These are phyloP conservation scores for Parnassius orleans DNA, from an alignment of 2,888 invertebrate genomes.

Conservation along the genomic window DNA sequence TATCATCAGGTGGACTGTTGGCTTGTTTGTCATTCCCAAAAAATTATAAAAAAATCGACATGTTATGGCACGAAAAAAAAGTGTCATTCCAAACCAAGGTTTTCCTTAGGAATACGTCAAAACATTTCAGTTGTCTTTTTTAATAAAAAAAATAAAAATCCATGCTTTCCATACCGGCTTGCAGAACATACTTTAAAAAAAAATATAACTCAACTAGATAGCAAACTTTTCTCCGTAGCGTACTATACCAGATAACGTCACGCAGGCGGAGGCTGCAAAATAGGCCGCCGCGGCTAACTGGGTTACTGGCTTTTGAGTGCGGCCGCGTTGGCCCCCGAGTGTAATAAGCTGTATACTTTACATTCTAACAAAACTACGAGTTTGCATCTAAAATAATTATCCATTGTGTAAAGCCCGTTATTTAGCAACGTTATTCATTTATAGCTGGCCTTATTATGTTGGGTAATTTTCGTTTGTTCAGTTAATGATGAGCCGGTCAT, in stretches of 20 bases:
- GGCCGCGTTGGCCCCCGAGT: neutral
- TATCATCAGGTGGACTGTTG: no score
- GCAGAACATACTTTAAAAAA: no score
- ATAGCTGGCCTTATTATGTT: neutral
- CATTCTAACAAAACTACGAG: constrained; percentile 11
- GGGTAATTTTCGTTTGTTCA: no score
- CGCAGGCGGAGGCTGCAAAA: constrained; percentile 26
- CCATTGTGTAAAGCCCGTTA: neutral
- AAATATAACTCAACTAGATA: constrained; percentile 5
- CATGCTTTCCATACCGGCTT: no score
- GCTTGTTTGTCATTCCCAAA: no score
- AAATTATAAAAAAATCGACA: no score
- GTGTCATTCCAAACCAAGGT: no score
- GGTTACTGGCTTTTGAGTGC: constrained; percentile 40
- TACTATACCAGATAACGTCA: constrained; percentile 19
- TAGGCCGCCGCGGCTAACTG: constrained; percentile 40
- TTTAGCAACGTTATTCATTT: neutral
- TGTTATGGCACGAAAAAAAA: no score
- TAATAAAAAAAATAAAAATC: no score
- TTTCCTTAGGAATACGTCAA: no score
- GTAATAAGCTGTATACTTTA: constrained; percentile 14
- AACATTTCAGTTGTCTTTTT: no score
- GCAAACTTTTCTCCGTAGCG: constrained; percentile 17
- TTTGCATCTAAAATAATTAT: constrained; percentile 8
- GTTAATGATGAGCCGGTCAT: no score